Evolutionary conservation across 2,113 vertebrate genomes (phyloP).

Genomic region (Psittacus erithacus): DNA sequence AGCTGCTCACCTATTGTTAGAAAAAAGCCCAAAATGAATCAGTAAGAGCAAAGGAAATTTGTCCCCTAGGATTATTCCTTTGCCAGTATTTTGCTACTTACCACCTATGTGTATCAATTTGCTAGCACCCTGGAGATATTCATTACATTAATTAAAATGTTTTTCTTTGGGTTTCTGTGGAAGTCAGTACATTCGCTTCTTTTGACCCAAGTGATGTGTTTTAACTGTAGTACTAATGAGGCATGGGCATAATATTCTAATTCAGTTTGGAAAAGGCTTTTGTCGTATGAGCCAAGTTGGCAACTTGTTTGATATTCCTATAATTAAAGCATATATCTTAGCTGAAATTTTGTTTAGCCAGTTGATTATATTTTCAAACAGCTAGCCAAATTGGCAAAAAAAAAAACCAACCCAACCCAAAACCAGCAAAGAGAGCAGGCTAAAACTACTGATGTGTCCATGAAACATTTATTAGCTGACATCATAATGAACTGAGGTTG

Average conservation of each 20-base stretch:
- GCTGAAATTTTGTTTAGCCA: conserved; percentile 26
- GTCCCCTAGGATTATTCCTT: neutral
- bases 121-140: neutral
- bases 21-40: neutral
- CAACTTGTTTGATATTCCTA: conserved; percentile 2
- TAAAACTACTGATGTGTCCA: neutral
- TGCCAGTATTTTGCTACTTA: neutral
- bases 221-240: conserved; percentile 17
- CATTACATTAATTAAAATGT: conserved; percentile 10
- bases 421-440: neutral
- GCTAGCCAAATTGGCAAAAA: neutral
- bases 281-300: conserved; percentile 14
- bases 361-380: conserved; percentile 26
- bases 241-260: neutral
- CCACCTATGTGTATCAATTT: neutral
- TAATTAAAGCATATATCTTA: conserved; percentile 56
- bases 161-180: neutral
- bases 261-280: conserved; percentile 21
- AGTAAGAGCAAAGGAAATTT: neutral
- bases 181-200: neutral
- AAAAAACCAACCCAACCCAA: neutral
- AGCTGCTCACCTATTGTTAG: neutral
- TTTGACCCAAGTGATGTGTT: neutral
- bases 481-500: neutral
- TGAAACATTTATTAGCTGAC: conserved; percentile 19